Percentiles rank a stretch among this genome's conserved stretches.
phyloP scores from a whole-genome alignment of 2,113 vertebrate genomes.

The Myiozetetes cayanensis region DNA sequence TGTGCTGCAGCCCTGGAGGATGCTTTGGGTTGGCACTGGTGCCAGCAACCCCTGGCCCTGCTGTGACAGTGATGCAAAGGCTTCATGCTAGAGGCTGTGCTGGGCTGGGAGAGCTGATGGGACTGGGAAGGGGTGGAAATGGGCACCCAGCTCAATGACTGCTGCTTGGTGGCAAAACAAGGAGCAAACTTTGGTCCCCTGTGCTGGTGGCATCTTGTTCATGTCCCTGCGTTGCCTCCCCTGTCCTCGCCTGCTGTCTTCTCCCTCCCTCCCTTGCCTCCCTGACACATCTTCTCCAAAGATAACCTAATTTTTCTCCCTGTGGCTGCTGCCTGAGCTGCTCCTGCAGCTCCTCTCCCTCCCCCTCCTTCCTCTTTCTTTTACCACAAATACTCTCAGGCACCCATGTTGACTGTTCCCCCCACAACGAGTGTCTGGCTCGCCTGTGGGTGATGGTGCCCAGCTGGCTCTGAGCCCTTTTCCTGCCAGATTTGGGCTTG shows the following conservation, averaged over 20 bases:
- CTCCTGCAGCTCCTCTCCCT: constrained; percentile 29
- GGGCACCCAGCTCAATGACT: neutral
- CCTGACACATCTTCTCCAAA: constrained; percentile 45
- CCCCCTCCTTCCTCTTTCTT: constrained; percentile 59
- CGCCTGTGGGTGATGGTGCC: neutral
- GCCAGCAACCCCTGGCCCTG: neutral
- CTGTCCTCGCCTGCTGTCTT: neutral
- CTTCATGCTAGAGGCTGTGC: neutral
- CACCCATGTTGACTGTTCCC: neutral
- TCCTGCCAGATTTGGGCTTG: neutral
- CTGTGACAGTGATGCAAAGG: neutral
- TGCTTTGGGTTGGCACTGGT: neutral
- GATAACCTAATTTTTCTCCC: constrained; percentile 29
- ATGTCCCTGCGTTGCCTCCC: neutral
- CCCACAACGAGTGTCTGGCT: fast-evolving
- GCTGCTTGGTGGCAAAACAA: neutral
- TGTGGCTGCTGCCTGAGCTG: neutral
- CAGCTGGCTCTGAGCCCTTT: neutral
- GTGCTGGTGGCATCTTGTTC: neutral
- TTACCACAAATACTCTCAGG: neutral
- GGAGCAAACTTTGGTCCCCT: neutral
- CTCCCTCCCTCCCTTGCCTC: neutral
- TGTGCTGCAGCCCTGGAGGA: neutral
- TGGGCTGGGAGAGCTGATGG: neutral
- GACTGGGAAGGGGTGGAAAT: neutral